phyloP scores from a whole-genome alignment of 2,888 invertebrate species.

The Macrosoma leucophasiata region DNA sequence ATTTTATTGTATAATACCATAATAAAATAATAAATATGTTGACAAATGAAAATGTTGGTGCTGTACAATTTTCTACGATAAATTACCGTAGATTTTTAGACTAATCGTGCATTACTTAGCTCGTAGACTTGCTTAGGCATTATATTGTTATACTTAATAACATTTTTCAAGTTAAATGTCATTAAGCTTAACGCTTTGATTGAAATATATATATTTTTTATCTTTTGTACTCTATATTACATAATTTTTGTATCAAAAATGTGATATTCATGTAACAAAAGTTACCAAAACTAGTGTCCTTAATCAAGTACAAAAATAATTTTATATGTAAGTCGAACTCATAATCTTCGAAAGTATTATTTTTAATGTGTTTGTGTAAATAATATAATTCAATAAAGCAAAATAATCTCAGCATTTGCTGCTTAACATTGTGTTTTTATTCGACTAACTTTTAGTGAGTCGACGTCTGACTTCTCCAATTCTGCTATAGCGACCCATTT shows the following conservation, averaged over 20 bases:
- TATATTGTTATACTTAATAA: too few relatives aligned
- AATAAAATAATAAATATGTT: constrained; percentile 22
- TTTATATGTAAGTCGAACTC: constrained; percentile 5
- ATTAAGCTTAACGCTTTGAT: too few relatives aligned
- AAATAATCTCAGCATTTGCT: background rate
- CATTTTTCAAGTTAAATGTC: too few relatives aligned
- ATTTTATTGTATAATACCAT: constrained; percentile 1
- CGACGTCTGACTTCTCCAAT: too few relatives aligned
- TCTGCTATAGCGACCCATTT: too few relatives aligned
- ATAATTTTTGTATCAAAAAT: constrained; percentile 7
- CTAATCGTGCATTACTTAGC: too few relatives aligned
- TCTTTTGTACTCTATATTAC: too few relatives aligned
- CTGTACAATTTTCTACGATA: constrained; percentile 33
- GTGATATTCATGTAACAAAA: constrained; percentile 27
- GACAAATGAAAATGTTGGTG: constrained; percentile 59
- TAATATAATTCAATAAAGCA: background rate
- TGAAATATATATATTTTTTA: too few relatives aligned
- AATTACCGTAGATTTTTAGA: too few relatives aligned
- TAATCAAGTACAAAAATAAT: constrained; percentile 29
- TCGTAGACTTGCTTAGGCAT: too few relatives aligned
- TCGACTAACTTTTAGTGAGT: too few relatives aligned
- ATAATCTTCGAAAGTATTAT: constrained; percentile 16
- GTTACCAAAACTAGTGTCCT: constrained; percentile 58
- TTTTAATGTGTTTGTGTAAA: constrained; percentile 5
- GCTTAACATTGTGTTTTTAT: background rate